These are phyloP conservation scores for Bovichtus variegatus DNA, from an alignment of 2,797 vertebrate genomes.

Conservation along the genomic window DNA sequence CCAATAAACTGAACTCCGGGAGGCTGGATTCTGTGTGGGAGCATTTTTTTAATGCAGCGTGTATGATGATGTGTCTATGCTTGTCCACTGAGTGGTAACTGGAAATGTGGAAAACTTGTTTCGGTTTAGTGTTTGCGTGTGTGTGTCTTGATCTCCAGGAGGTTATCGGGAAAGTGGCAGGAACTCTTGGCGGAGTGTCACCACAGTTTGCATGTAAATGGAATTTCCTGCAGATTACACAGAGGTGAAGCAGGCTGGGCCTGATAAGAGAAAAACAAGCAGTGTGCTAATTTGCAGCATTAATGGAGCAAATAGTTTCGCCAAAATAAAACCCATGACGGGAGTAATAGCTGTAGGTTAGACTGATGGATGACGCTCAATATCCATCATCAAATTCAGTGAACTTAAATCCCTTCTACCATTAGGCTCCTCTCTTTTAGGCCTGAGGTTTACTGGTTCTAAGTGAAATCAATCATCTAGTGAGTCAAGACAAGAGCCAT, in stretches of 20 bases:
- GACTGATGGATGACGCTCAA: slow-evolving; percentile 1
- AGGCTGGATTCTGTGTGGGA: slow-evolving; percentile 47
- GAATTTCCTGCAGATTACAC: slow-evolving; percentile 87
- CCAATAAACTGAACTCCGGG: slow-evolving; percentile 14
- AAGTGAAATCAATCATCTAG: slow-evolving; percentile 42
- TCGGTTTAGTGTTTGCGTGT: slow-evolving; percentile 19
- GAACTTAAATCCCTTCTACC: slow-evolving; percentile 8
- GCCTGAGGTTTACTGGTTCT: slow-evolving; percentile 11
- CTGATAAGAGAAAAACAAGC: slow-evolving; percentile 77
- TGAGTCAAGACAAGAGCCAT: slow-evolving; percentile 12
- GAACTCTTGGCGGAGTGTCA: slow-evolving; percentile 72
- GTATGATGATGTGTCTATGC: slow-evolving; percentile 52
- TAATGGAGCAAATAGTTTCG: slow-evolving; percentile 63
- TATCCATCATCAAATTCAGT: slow-evolving; percentile 26
- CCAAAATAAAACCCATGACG: slow-evolving; percentile 33
- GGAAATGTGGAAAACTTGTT: slow-evolving; percentile 61
- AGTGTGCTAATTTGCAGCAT: slow-evolving; percentile 55
- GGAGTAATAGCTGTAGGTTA: slow-evolving; percentile 4
- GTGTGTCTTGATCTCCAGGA: slow-evolving; percentile 38
- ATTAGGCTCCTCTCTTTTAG: neutral
- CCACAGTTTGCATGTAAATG: slow-evolving; percentile 77
- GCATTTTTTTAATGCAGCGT: slow-evolving; percentile 37
- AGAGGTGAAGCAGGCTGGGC: slow-evolving; percentile 71
- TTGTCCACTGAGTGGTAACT: slow-evolving; percentile 51
- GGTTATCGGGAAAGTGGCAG: slow-evolving; percentile 71